Evolutionary conservation across 1,140 invertebrate genomes (phyloP).

Genomic region (Drosophila busckii): DNA sequence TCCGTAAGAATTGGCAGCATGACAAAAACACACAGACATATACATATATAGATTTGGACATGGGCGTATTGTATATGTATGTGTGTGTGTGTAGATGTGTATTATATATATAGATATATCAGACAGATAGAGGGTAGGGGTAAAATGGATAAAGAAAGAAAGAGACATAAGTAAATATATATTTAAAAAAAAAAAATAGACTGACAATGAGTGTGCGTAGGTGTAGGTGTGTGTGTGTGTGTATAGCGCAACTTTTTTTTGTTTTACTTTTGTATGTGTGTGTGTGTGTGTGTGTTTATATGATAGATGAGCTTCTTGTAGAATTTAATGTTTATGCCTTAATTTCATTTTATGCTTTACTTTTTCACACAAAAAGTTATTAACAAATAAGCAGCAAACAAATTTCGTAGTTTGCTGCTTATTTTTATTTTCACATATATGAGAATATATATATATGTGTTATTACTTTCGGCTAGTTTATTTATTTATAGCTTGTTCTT

Average conservation of each 20-base stretch:
- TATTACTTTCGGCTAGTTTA: constrained; percentile 1
- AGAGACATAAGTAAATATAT: constrained; percentile 29
- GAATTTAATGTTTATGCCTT: constrained; percentile 43
- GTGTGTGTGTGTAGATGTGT: constrained; percentile 1
- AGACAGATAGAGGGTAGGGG: neutral
- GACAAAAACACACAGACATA: constrained; percentile 14
- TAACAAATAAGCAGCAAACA: constrained; percentile 11
- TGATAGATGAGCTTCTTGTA: constrained; percentile 56
- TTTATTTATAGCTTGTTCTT: constrained; percentile 1
- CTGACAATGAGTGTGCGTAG: neutral
- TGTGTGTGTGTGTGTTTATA: constrained; percentile 19
- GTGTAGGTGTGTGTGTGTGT: constrained; percentile 12
- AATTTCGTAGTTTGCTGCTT: constrained; percentile 9
- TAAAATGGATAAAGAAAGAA: constrained; percentile 22
- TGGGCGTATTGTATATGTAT: constrained; percentile 11
- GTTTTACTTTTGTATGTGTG: constrained; percentile 1
- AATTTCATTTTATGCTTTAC: constrained; percentile 14
- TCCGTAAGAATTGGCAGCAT: constrained; percentile 1
- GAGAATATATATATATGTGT: neutral
- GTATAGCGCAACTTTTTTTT: constrained; percentile 32
- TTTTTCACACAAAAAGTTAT: neutral
- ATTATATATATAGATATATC: constrained; percentile 9
- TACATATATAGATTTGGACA: constrained; percentile 22
- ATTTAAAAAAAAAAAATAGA: no score
- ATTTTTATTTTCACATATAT: neutral